Evolutionary conservation across 2,888 invertebrate species (phyloP).

Genomic region (Dichetophora obliterata): DNA sequence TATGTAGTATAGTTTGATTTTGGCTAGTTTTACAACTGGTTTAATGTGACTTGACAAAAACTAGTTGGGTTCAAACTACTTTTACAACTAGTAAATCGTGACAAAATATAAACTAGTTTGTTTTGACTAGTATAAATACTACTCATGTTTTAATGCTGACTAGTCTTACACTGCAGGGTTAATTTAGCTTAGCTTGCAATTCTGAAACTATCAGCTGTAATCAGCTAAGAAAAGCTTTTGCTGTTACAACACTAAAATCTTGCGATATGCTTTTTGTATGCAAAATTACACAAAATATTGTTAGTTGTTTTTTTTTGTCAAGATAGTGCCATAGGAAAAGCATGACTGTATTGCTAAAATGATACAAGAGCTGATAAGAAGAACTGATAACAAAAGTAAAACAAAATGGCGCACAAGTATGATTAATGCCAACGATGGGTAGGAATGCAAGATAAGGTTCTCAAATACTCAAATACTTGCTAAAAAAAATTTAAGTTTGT

Average conservation of each 20-base stretch:
- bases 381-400: conserved; percentile 6
- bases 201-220: neutral
- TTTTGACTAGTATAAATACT: no score
- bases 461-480: neutral
- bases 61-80: no score
- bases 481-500: neutral
- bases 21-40: no score
- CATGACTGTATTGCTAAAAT: conserved; percentile 15
- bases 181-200: no score
- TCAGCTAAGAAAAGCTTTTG: neutral
- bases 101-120: no score
- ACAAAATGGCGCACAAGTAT: conserved; percentile 36
- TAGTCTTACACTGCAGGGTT: no score
- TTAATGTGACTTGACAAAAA: no score
- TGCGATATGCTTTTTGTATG: no score
- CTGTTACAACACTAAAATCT: neutral
- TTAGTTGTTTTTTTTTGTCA: neutral
- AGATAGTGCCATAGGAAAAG: neutral
- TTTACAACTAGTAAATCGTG: no score
- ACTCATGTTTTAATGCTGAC: no score
- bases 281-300: no score
- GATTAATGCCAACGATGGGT: conserved; percentile 11
- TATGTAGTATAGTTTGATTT: no score
- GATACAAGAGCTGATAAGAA: conserved; percentile 10
- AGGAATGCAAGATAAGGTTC: neutral